Base-by-base conservation (phyloP, 2,888 invertebrate genomes). In the Ophion ellenae region DNA sequence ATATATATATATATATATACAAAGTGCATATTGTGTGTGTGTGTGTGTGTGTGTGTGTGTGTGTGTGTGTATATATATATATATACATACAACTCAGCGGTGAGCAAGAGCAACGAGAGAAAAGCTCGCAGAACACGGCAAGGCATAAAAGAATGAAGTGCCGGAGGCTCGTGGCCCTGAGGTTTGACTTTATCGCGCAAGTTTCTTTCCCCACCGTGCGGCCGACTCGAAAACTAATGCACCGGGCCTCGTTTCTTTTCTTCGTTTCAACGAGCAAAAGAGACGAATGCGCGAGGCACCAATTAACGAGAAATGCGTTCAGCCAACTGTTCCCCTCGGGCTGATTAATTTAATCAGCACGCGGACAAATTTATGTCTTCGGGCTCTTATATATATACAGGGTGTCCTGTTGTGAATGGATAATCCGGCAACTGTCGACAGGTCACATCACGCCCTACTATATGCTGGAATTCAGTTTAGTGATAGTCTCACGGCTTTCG, bases 291-390 rank as follows among this genome's bases (percentile, higher is more conserved):
- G 79, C 28, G 61, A 85, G 79, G 77, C 75, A 75, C 76, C 76
- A 82, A 85, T 85, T 82, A 82, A 85, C 79, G 79, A 61, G 67
- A 64, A 79, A 85, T 79, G 70, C 75, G 70, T 79, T 79, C 66
- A 75, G 61, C 71, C 66, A 78, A 70, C 75, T 75, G 59, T 76
- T 71, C 69, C n/a, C 57, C 32, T 40, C 40, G 40, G 40, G 45
- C 64, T 79, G 64, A 75, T 74, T 85, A 78, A 82, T 79, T 79
- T 79, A 82, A 82, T 82, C 78, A 75, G 75, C 69, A 40, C 40
- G 40, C 9, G 61, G 74, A 74, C 11, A 59, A 67, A 81, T 81
- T 81, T 74, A 81, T 74, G 67, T n/a, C 11, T 67, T 66, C 67
- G 57, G n/a, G 45, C 61, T 69, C 45, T 28, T 75, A 40, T 40